Conservation (phyloP, 2,888 invertebrate genomes). For the Eretmocerus hayati region DNA sequence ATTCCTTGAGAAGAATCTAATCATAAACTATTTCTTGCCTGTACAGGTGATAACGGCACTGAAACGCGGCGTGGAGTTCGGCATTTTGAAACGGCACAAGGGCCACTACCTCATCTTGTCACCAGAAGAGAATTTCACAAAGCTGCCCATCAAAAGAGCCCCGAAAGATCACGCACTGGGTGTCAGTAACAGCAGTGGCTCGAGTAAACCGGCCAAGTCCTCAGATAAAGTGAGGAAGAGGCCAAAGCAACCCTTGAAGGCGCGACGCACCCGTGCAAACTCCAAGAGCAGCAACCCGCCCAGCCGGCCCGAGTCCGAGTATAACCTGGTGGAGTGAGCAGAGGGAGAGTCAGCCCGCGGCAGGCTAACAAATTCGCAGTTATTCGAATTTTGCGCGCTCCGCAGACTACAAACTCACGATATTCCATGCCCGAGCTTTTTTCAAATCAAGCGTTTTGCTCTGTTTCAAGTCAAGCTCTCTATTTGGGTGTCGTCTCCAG, state of each 20-base stretch:
- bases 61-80: conserved; percentile 30
- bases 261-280: not conserved
- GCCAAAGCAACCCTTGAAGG: not conserved
- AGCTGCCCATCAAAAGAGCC: not conserved
- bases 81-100: conserved; percentile 26
- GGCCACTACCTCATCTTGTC: conserved; percentile 26
- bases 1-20: too few species aligned
- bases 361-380: too few species aligned
- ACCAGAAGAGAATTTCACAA: conserved; percentile 2
- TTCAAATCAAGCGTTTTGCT: too few species aligned
- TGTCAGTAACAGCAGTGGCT: too few species aligned
- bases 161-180: too few species aligned
- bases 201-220: not conserved
- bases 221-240: not conserved
- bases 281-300: not conserved
- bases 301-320: not conserved
- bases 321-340: too few species aligned
- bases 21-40: not conserved
- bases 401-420: too few species aligned
- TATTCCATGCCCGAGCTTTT: too few species aligned
- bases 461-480: too few species aligned
- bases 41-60: conserved; percentile 27
- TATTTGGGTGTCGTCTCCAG: too few species aligned
- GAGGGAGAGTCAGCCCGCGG: too few species aligned
- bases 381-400: too few species aligned